Base-by-base conservation (phyloP, 1,140 invertebrate genomes). In the Microplitis mediator region DNA sequence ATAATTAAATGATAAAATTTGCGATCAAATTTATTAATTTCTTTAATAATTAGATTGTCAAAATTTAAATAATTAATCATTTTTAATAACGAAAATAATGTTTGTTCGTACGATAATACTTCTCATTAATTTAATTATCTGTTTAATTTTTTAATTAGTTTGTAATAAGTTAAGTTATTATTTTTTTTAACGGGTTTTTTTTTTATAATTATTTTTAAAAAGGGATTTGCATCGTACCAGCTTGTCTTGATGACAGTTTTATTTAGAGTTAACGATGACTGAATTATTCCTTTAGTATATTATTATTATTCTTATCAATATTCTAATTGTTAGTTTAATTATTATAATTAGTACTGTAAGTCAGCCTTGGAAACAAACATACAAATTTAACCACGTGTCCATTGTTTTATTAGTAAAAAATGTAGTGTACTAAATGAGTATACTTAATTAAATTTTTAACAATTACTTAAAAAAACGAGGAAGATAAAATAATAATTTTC, bases 151-250 rank as follows among this genome's bases (percentile, higher is more conserved):
- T 14, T 52, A 32, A 32, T 51, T 66, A 31, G 45, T 50, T 45
- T 23, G 13, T 45, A 36, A 67, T 52, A 35, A 68, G 36, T 34
- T 50, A 39, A 66, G 6, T 66, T 45, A 51, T 31, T 66, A 66
- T 66, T 51, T 66, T 62, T 56, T 56, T 14, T 56, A 9, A 56
- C 23, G 23, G 23, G 23, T 23, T 23, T 11, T 62, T 35, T 66
- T 68, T 68, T n/a, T 56, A 56, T 56, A 31, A 39, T 68, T 35
- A 9, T 56, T 56, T 35, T 54, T n/a, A n/a, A 54, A 54, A 54
- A 13, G 16, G 16, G 5, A 13, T 52, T 54, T 6, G 39, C 39
- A 45, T 45, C 39, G 39, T 39, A 39, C 5, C 51, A 23, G 23
- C 23, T 23, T 23, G 14, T 54, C 14, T 54, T 54, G 13, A n/a